Conservation (phyloP, 92 coral and sea anemone genomes). For the Epizoanthus illoricatus region DNA sequence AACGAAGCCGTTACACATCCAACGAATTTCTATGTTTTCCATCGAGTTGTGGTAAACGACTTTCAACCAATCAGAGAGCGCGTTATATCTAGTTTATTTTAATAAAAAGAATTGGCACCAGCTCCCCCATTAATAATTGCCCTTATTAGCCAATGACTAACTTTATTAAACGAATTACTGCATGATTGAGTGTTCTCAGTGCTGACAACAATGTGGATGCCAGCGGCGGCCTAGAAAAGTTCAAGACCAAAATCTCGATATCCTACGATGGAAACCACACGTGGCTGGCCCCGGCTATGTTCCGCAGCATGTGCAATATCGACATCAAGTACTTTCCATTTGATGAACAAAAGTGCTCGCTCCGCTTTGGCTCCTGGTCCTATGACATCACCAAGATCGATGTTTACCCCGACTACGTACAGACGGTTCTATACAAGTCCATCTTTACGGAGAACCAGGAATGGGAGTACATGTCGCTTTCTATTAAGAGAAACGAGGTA, state of each 20-base stretch:
- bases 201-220: slow-evolving; percentile 71
- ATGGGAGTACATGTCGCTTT: slow-evolving; percentile 58
- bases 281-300: slow-evolving; percentile 82
- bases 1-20: too few species aligned
- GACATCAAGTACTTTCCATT: slow-evolving; percentile 78
- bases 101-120: too few species aligned
- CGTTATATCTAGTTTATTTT: too few species aligned
- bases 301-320: slow-evolving; percentile 74
- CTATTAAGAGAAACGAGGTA: slow-evolving; percentile 53
- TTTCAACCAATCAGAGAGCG: too few species aligned
- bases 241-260: slow-evolving; percentile 64
- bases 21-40: too few species aligned
- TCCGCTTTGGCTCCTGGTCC: slow-evolving; percentile 83
- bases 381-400: slow-evolving; percentile 72
- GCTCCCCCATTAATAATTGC: too few species aligned
- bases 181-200: slow-evolving; percentile 40
- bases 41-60: too few species aligned
- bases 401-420: slow-evolving; percentile 45
- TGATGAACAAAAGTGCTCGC: slow-evolving; percentile 70
- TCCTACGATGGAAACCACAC: slow-evolving; percentile 56
- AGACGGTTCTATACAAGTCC: slow-evolving; percentile 46
- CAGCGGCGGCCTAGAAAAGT: slow-evolving; percentile 70
- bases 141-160: too few species aligned
- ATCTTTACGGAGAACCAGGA: slow-evolving; percentile 68
- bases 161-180: too few species aligned